A percentile compares a stretch with the other conserved stretches of the same genome.
Evolutionary conservation across 64 coral and sea anemone genomes (phyloP).

Genomic region (Cladopsammia gracilis): DNA sequence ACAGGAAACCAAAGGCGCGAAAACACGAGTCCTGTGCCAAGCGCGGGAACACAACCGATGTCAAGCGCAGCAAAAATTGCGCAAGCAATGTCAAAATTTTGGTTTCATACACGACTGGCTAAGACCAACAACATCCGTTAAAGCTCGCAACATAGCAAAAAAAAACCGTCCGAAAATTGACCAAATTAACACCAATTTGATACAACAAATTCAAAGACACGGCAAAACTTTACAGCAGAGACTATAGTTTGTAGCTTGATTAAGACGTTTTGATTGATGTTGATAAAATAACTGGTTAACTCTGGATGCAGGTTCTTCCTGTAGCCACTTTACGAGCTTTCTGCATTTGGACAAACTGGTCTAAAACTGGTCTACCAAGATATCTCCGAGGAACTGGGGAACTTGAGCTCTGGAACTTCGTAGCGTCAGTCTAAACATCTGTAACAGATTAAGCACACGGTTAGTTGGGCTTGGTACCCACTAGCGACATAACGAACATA

Average conservation of each 20-base stretch:
- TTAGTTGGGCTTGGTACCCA: no score
- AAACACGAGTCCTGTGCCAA: background rate
- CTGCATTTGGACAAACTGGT: background rate
- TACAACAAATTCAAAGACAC: background rate
- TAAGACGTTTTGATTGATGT: background rate
- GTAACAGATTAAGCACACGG: background rate
- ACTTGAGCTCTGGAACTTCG: constrained; percentile 78
- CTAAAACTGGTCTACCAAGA: constrained; percentile 81
- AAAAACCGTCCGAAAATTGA: background rate
- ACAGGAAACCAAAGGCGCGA: no score
- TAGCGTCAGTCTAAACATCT: constrained; percentile 94
- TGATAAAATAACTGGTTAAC: background rate
- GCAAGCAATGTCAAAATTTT: background rate
- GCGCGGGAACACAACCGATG: background rate
- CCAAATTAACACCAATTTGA: background rate
- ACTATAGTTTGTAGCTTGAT: background rate
- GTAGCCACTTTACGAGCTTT: background rate
- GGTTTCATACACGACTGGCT: background rate
- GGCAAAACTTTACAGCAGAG: background rate
- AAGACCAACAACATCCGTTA: background rate
- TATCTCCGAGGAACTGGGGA: constrained; percentile 54
- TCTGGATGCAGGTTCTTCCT: background rate
- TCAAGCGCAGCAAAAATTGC: no score
- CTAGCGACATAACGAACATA: no score
- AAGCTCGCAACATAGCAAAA: background rate